phyloP scores from a whole-genome alignment of 2,113 vertebrate genomes.

The Lates calcarifer region DNA sequence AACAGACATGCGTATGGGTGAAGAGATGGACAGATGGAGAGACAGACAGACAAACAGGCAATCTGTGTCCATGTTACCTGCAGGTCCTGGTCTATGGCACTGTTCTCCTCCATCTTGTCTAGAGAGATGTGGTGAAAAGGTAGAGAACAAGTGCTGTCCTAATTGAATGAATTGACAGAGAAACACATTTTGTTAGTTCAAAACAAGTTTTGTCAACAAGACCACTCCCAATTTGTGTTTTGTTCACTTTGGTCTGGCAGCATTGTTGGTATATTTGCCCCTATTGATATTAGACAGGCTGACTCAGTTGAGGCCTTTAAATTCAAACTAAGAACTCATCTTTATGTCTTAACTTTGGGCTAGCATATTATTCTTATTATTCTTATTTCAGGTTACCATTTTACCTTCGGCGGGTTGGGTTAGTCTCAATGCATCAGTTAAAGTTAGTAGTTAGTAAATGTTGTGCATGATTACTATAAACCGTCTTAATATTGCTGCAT shows the following conservation, averaged over 20 bases:
- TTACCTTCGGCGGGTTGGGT: no score
- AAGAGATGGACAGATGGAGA: not conserved
- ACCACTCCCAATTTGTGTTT: not conserved
- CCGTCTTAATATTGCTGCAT: no score
- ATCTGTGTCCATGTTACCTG: conserved; percentile 75
- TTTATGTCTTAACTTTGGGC: no score
- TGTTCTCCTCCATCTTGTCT: conserved; percentile 94
- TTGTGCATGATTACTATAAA: no score
- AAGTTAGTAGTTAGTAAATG: no score
- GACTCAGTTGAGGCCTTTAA: no score
- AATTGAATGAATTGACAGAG: conserved; percentile 25
- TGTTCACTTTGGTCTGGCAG: not conserved
- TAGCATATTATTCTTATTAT: no score
- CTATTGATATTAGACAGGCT: no score
- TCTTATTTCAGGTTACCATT: no score
- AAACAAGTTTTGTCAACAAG: not conserved
- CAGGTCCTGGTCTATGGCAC: conserved; percentile 96
- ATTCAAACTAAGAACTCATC: no score
- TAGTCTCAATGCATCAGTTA: no score
- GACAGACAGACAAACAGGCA: not conserved
- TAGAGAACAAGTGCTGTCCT: conserved; percentile 95
- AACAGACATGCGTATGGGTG: not conserved
- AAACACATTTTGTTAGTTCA: not conserved
- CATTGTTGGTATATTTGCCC: not conserved
- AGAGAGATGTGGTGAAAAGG: conserved; percentile 97